A percentile compares a stretch with the other conserved stretches of the same genome.
Evolutionary conservation across 1,140 invertebrate genomes (phyloP).

Genomic region (Heliconius hewitsoni): DNA sequence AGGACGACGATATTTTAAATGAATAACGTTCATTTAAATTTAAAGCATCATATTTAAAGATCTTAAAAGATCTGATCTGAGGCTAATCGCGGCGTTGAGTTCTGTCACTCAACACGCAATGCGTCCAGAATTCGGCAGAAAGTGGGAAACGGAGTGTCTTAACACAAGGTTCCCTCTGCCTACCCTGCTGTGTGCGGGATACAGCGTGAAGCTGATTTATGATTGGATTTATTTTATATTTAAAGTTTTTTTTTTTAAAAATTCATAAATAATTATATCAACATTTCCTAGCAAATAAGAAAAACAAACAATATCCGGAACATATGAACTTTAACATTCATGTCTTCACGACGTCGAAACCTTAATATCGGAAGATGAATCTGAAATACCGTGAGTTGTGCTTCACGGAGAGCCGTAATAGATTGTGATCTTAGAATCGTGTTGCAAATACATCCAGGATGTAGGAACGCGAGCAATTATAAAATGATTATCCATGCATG

Average conservation of each 20-base stretch:
- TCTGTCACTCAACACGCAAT: too few relatives aligned
- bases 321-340: conserved; percentile 1
- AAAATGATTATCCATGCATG: conserved; percentile 36
- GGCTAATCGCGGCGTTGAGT: too few relatives aligned
- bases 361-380: conserved; percentile 12
- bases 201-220: too few relatives aligned
- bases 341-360: background rate
- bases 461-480: conserved; percentile 38
- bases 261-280: too few relatives aligned
- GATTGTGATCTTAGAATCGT: conserved; percentile 37
- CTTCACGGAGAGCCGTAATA: conserved; percentile 31
- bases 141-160: too few relatives aligned
- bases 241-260: too few relatives aligned
- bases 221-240: too few relatives aligned
- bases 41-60: background rate
- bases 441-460: conserved; percentile 40
- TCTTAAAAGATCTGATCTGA: too few relatives aligned
- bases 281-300: background rate
- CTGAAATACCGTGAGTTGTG: conserved; percentile 24
- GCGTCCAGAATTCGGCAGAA: too few relatives aligned
- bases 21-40: background rate
- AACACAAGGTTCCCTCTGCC: too few relatives aligned
- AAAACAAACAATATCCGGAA: background rate
- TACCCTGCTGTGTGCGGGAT: too few relatives aligned
- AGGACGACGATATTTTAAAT: background rate